phyloP scores from a whole-genome alignment of 1,140 invertebrate genomes.

The Drosophila fuyamai region DNA sequence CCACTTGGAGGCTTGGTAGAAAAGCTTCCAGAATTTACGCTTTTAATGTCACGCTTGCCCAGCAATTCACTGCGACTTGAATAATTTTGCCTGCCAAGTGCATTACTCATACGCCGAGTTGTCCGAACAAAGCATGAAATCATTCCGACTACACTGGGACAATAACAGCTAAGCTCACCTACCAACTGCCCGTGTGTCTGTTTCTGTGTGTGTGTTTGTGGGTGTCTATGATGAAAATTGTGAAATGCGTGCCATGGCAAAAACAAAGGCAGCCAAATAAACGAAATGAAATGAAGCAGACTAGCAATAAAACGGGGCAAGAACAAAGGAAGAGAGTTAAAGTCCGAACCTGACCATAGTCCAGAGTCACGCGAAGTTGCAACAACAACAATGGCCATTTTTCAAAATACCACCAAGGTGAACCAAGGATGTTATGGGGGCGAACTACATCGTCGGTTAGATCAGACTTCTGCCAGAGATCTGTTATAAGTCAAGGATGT shows the following conservation, averaged over 20 bases:
- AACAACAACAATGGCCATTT: slow-evolving; percentile 47
- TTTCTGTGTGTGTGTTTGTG: slow-evolving; percentile 22
- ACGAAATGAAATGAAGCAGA: slow-evolving; percentile 47
- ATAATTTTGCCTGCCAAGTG: slow-evolving; percentile 25
- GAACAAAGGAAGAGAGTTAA: slow-evolving; percentile 46
- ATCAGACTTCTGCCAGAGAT: slow-evolving; percentile 26
- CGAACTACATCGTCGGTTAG: not conserved
- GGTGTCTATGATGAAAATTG: slow-evolving; percentile 63
- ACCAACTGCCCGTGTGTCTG: slow-evolving; percentile 20
- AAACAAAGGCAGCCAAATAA: slow-evolving; percentile 35
- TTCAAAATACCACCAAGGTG: slow-evolving; percentile 55
- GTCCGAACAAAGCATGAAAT: slow-evolving; percentile 58
- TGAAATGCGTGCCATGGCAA: slow-evolving; percentile 65
- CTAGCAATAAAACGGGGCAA: slow-evolving; percentile 46
- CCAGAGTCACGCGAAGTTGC: slow-evolving; percentile 75
- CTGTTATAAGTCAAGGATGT: slow-evolving; percentile 59
- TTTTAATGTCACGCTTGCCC: slow-evolving; percentile 6
- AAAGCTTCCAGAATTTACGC: slow-evolving; percentile 4
- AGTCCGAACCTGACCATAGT: slow-evolving; percentile 67
- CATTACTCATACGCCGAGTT: slow-evolving; percentile 74
- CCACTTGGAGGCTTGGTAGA: not conserved
- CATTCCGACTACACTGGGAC: slow-evolving; percentile 62
- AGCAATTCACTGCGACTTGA: not conserved
- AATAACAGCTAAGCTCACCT: slow-evolving; percentile 53
- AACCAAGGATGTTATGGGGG: slow-evolving; percentile 50